Evolutionary conservation across 2,797 vertebrate genomes (phyloP).

Genomic region (Hemibagrus guttatus): DNA sequence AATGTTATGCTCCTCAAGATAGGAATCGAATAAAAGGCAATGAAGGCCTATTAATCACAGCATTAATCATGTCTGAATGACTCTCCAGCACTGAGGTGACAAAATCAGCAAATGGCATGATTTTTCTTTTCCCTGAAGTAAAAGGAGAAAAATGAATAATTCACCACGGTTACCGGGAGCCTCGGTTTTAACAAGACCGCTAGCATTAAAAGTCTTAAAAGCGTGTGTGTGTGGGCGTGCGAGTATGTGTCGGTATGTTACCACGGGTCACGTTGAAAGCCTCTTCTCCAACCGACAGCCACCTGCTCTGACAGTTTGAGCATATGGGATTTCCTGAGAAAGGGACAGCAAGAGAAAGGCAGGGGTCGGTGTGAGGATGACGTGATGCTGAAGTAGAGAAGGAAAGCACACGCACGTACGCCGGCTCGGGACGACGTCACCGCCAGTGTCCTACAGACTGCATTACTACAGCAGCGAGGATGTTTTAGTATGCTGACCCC

Average conservation of each 20-base stretch:
- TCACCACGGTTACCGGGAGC: constrained; percentile 19
- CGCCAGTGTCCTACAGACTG: not conserved
- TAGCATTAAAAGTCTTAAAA: constrained; percentile 12
- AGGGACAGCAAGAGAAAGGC: constrained; percentile 46
- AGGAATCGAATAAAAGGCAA: constrained; percentile 50
- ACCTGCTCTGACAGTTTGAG: constrained; percentile 75
- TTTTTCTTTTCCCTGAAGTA: constrained; percentile 28
- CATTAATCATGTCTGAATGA: constrained; percentile 41
- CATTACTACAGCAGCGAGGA: constrained; percentile 6
- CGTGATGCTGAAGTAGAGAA: not conserved
- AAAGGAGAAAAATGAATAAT: constrained; percentile 36
- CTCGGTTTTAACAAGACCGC: constrained; percentile 10
- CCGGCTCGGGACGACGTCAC: constrained; percentile 12
- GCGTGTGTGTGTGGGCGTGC: constrained; percentile 7
- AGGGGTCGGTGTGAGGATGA: constrained; percentile 10
- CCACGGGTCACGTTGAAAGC: constrained; percentile 44
- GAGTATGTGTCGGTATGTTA: constrained; percentile 49
- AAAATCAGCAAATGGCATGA: constrained; percentile 24
- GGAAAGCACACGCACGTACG: not conserved
- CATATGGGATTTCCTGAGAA: constrained; percentile 70
- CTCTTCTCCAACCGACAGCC: constrained; percentile 69
- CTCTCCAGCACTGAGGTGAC: constrained; percentile 24
- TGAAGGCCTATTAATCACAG: constrained; percentile 48
- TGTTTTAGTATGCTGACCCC: constrained; percentile 41
- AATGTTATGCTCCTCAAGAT: constrained; percentile 48